Percentiles rank a stretch among this genome's conserved stretches.
phyloP scores from a whole-genome alignment of 2,113 vertebrate genomes.

The Lasiurus cinereus region DNA sequence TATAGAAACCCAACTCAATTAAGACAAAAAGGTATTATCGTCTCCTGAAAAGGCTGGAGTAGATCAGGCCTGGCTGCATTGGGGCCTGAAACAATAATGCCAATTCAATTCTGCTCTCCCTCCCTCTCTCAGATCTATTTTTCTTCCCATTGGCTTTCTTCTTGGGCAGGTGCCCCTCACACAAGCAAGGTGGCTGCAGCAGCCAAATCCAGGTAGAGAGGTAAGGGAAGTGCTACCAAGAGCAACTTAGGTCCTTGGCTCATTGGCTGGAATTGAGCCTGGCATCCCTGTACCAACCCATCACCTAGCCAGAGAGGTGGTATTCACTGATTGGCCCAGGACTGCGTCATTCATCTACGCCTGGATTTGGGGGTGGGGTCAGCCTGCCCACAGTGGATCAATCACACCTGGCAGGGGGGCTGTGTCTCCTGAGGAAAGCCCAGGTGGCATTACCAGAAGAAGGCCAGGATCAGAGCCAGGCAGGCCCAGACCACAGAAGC shows the following conservation, averaged over 20 bases:
- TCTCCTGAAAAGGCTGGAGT: not conserved
- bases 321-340: not conserved
- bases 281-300: not conserved
- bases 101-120: not conserved
- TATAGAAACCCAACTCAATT: not conserved
- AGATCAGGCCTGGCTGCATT: not conserved
- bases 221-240: not conserved
- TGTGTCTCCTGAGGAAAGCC: not conserved
- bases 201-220: too few species aligned
- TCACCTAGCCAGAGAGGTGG: not conserved
- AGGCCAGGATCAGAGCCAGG: not conserved
- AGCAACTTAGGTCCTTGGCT: not conserved
- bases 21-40: not conserved
- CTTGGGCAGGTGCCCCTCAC: not conserved
- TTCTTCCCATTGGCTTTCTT: not conserved
- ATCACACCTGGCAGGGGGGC: too few species aligned
- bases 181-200: rapidly evolving
- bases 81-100: not conserved
- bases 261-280: not conserved
- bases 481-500: not conserved
- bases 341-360: not conserved
- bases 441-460: not conserved
- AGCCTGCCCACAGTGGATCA: not conserved
- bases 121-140: not conserved
- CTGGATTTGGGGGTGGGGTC: not conserved